Evolutionary conservation across 1,140 invertebrate genomes (phyloP), one percentile per base, ranked within the genome.

Genomic region (Ostrea denselamellosa): DNA sequence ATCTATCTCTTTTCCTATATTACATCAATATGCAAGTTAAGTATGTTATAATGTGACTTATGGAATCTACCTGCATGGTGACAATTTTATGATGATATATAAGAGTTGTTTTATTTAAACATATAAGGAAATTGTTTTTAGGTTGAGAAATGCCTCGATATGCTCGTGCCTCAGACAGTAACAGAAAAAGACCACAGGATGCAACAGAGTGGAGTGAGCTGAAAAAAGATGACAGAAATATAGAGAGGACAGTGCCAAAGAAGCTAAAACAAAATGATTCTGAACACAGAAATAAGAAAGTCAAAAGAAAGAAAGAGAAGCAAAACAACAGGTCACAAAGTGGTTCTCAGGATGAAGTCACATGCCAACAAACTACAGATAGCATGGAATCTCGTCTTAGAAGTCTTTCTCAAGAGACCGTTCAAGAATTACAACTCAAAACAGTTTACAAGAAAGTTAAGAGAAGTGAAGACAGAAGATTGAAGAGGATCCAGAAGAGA

Each of bases 381-480:
- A 25, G 28, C 34, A n/a, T 19, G 34, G 56, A 82, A 14, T 54
- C 56, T 22, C 44, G 52, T 83, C 44, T 83, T 19, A 53, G 52
- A n/a, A 83, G 52, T 53, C 44, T 52, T 8, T 83, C 82, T 19
- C 44, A 86, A 83, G 52, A 34, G 52, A 86, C 12, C 84, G 19
- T 44, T 19, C 34, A n/a, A 85, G 83, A 89, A 58, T 53, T 82
- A 83, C 83, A 90, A 51, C 71, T 87, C 10, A 51, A 86, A 10
- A 56, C 52, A 14, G 22, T 77, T 52, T 86, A 86, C 52, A 89
- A 88, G 56, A 89, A 90, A 85, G 86, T 77, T 14, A 83, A 89
- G 8, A 87, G 90, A 86, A 88, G 88, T 68, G 90, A 91, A 85
- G 82, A 90, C n/a, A 82, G 90, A 34, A 86, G 90, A 83, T 4